Percentiles rank a stretch among this genome's conserved stretches.
phyloP scores from a whole-genome alignment of 2,113 vertebrate species.

The Salvelinus fontinalis region DNA sequence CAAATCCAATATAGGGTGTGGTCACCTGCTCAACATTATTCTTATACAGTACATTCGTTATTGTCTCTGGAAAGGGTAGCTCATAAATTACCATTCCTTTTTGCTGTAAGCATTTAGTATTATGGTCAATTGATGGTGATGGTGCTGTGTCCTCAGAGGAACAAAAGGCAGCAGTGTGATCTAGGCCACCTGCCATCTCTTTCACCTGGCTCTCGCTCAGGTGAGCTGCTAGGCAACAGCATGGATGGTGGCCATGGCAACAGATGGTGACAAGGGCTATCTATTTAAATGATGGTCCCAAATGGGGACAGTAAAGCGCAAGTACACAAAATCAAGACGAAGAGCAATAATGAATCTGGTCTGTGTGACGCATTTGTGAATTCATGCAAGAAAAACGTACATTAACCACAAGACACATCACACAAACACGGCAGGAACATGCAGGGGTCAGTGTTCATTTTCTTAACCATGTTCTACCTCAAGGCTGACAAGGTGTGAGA shows the following conservation, averaged over 20 bases:
- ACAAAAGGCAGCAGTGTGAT: conserved; percentile 30
- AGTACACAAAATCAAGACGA: conserved; percentile 3
- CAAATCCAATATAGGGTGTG: not conserved
- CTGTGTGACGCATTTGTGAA: not conserved
- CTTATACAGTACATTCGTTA: not conserved
- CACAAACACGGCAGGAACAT: not conserved
- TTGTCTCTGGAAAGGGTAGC: not conserved
- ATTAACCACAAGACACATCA: not conserved
- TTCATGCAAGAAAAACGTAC: not conserved
- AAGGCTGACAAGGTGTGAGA: not conserved
- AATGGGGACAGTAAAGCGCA: conserved; percentile 1
- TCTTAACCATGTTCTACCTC: not conserved
- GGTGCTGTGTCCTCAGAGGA: conserved; percentile 8
- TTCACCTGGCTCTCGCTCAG: conserved; percentile 38
- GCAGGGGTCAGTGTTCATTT: not conserved
- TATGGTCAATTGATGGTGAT: conserved; percentile 3
- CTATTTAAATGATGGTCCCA: conserved; percentile 28
- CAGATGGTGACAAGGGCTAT: conserved; percentile 23
- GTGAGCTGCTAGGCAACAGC: conserved; percentile 40
- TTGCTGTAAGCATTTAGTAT: not conserved
- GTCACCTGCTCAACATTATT: conserved; percentile 5
- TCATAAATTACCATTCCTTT: not conserved
- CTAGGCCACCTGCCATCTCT: conserved; percentile 35
- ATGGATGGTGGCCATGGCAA: conserved; percentile 45
- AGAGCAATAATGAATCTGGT: not conserved